A percentile compares a stretch with the other conserved stretches of the same genome.
Evolutionary conservation across 2,113 vertebrate species (phyloP).

Genomic region (Pheucticus melanocephalus): DNA sequence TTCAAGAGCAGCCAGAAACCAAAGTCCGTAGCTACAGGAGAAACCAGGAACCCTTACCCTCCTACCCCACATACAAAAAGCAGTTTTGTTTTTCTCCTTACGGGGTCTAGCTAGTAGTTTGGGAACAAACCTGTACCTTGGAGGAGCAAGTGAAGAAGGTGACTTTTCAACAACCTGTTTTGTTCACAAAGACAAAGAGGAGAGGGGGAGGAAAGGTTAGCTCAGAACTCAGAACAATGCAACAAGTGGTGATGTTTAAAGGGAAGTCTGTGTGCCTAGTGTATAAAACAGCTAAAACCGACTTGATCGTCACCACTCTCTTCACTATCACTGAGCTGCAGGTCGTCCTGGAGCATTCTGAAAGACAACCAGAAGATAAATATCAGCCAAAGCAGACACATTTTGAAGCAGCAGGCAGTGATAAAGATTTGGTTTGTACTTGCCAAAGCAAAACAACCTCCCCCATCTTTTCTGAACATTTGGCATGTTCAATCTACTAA

Average conservation of each 20-base stretch:
- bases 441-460: not conserved
- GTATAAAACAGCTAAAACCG: conserved; percentile 21
- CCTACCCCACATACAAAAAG: not conserved
- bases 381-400: not conserved
- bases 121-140: conserved; percentile 74
- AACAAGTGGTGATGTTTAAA: not conserved
- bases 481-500: not conserved
- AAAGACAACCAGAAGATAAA: conserved; percentile 39
- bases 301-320: conserved; percentile 76
- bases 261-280: conserved; percentile 2
- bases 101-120: not conserved
- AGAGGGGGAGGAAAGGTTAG: conserved; percentile 60
- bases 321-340: conserved; percentile 81
- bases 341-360: conserved; percentile 78
- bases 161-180: conserved; percentile 74
- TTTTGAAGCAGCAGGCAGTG: not conserved
- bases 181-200: conserved; percentile 38
- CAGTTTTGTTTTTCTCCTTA: not conserved
- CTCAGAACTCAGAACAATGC: not conserved
- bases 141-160: conserved; percentile 64
- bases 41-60: not conserved
- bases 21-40: not conserved
- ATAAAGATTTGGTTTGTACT: not conserved
- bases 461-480: not conserved
- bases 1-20: not conserved